Conservation (phyloP, 2,888 invertebrate genomes). For the Spodoptera picta region DNA sequence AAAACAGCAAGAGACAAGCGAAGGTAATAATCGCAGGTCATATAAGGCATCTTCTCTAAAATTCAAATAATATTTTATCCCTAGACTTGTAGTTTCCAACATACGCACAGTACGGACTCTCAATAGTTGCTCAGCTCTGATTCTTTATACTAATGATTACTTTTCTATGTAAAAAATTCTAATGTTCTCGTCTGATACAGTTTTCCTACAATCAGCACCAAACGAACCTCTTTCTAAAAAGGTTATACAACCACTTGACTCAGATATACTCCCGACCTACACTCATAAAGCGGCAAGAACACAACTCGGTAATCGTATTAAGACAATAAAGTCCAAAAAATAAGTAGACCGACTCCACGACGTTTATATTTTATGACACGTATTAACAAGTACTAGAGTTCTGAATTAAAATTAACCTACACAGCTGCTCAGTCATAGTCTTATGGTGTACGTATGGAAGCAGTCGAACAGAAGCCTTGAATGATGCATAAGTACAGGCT, state of each 20-base stretch:
- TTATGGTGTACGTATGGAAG: constrained; percentile 44
- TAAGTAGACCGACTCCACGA: constrained; percentile 1
- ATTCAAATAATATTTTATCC: no score
- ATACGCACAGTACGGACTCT: no score
- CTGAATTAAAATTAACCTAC: constrained; percentile 74
- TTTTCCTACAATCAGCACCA: no score
- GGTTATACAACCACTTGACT: background rate
- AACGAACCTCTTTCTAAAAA: no score
- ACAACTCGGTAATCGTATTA: constrained; percentile 17
- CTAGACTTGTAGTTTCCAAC: no score
- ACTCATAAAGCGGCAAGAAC: constrained; percentile 4
- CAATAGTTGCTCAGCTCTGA: no score
- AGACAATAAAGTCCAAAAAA: constrained; percentile 38
- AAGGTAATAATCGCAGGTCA: no score
- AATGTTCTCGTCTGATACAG: no score
- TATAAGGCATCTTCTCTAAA: no score
- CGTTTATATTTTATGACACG: constrained; percentile 23
- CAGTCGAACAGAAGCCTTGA: constrained; percentile 70
- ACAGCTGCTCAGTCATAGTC: constrained; percentile 68
- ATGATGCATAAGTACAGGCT: constrained; percentile 69
- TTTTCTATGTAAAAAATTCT: no score
- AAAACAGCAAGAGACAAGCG: no score
- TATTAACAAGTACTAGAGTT: constrained; percentile 57
- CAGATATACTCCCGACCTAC: background rate
- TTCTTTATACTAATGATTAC: no score